These are phyloP conservation scores for Myoxocephalus aenaeus DNA, from an alignment of 2,797 vertebrate genomes.

Conservation along the genomic window DNA sequence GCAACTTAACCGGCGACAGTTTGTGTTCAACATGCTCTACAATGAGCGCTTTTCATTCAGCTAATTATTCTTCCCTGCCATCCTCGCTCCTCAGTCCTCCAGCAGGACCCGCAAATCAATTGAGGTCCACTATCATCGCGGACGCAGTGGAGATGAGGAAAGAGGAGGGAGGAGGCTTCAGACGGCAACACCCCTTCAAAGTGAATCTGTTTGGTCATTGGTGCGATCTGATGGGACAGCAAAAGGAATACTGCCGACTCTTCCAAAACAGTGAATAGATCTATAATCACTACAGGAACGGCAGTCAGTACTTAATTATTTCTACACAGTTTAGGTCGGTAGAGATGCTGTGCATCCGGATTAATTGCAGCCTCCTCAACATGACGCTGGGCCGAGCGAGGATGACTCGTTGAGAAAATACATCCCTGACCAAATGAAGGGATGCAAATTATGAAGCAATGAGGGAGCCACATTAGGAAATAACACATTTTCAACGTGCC, in stretches of 20 bases:
- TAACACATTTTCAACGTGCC: background rate
- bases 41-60: conserved; percentile 18
- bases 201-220: background rate
- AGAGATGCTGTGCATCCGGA: background rate
- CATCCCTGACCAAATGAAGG: background rate
- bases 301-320: background rate
- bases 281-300: background rate
- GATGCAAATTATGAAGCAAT: background rate
- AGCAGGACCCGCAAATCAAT: background rate
- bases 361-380: background rate
- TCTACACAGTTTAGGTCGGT: background rate
- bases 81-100: background rate
- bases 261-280: background rate
- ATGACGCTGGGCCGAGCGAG: background rate
- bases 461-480: background rate
- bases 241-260: background rate
- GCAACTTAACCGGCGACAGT: background rate
- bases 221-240: background rate
- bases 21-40: conserved; percentile 6
- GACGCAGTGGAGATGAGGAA: background rate
- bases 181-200: background rate
- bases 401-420: background rate
- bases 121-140: background rate
- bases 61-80: background rate
- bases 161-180: background rate